Conservation (phyloP, 2,113 vertebrate species). For the Telmatochromis brichardi region DNA sequence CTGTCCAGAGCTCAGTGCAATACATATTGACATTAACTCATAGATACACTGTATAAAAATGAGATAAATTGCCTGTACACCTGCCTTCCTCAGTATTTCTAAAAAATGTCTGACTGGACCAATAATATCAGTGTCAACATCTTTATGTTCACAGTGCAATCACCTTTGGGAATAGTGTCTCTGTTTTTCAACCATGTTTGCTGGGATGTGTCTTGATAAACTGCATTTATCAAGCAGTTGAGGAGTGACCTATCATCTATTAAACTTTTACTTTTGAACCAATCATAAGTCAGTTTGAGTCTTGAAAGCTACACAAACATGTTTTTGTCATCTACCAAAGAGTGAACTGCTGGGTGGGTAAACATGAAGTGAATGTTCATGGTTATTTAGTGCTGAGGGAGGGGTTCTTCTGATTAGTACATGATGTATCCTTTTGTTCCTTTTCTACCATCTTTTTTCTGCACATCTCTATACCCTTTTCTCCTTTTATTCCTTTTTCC, state of each 20-base stretch:
- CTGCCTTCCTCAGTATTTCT: not conserved
- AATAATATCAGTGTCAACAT: not conserved
- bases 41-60: not conserved
- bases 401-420: not conserved
- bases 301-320: not conserved
- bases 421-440: not conserved
- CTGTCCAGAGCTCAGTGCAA: not conserved
- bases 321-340: not conserved
- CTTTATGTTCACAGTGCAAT: not conserved
- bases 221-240: not conserved
- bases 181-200: not conserved
- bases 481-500: conserved; percentile 3
- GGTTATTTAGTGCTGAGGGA: not conserved
- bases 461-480: not conserved
- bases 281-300: not conserved
- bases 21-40: not conserved
- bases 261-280: not conserved
- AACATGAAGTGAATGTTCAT: not conserved
- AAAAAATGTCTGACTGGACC: not conserved
- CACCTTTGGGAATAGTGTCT: not conserved
- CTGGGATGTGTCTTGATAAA: not conserved
- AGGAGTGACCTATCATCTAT: not conserved
- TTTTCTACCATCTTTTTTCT: not conserved
- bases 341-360: not conserved
- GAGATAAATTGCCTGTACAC: accelerated